Evolutionary conservation across 2,888 invertebrate species (phyloP).

Genomic region (Pantelozetes paolii): DNA sequence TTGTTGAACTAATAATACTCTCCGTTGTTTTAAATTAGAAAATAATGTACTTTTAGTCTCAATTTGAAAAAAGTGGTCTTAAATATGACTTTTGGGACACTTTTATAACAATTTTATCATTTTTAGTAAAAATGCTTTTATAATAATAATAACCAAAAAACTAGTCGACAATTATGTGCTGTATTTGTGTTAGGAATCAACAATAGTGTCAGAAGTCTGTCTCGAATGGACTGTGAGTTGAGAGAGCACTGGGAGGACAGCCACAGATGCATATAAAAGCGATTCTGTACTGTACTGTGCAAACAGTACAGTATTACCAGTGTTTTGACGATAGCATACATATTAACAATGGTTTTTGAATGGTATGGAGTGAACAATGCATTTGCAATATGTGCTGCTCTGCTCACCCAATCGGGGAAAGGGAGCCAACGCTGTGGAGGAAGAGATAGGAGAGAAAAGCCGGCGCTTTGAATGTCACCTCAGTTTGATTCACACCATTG

Average conservation of each 20-base stretch:
- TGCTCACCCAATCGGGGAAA: not conserved
- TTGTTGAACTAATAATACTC: too few species aligned
- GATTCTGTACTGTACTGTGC: not conserved
- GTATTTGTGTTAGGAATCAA: constrained; percentile 4
- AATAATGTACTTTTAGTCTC: not conserved
- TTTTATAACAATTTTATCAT: not conserved
- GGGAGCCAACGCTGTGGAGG: not conserved
- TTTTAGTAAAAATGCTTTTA: constrained; percentile 22
- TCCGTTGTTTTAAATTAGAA: too few species aligned
- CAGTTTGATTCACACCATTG: constrained; percentile 32
- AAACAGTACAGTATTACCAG: not conserved
- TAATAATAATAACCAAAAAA: constrained; percentile 17
- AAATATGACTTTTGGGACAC: constrained; percentile 2
- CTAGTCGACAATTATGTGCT: constrained; percentile 10
- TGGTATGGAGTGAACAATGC: not conserved
- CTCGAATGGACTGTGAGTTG: not conserved
- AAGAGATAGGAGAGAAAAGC: constrained; percentile 19
- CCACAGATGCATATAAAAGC: constrained; percentile 29
- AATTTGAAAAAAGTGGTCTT: not conserved
- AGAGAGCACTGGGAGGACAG: not conserved
- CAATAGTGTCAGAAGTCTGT: constrained; percentile 25
- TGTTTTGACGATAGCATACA: constrained; percentile 25
- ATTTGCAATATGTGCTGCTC: constrained; percentile 25
- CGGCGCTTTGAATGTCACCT: constrained; percentile 13
- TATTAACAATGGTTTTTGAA: constrained; percentile 18